A percentile compares a stretch with the other conserved stretches of the same genome.
Conservation (phyloP, 2,888 invertebrate genomes). For the Drosophila borealis region DNA sequence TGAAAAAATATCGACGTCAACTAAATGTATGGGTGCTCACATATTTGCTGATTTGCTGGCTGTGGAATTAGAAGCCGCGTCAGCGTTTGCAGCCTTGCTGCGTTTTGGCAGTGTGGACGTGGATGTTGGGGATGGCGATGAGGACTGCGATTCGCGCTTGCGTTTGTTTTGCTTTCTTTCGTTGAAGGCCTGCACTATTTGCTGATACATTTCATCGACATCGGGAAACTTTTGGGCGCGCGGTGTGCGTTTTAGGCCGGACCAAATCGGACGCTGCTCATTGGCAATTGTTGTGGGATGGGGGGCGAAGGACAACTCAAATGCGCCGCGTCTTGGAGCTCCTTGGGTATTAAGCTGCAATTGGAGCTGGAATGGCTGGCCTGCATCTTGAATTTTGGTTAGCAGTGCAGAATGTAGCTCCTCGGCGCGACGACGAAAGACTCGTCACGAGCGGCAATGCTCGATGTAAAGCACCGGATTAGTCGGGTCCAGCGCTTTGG, state of each 20-base stretch:
- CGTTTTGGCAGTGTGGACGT: constrained; percentile 36
- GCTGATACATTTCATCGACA: constrained; percentile 45
- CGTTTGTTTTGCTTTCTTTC: constrained; percentile 17
- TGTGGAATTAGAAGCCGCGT: neutral
- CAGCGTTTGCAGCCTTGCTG: neutral
- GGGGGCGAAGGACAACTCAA: constrained; percentile 76
- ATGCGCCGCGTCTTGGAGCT: constrained; percentile 81
- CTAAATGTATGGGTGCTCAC: neutral
- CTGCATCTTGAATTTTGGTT: constrained; percentile 56
- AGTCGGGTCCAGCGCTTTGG: constrained; percentile 33
- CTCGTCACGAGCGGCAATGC: constrained; percentile 84
- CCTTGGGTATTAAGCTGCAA: constrained; percentile 78
- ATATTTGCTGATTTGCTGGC: neutral
- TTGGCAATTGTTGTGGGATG: constrained; percentile 45
- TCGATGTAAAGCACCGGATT: constrained; percentile 81
- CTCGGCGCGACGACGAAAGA: constrained; percentile 82
- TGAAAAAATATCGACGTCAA: neutral
- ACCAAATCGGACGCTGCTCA: constrained; percentile 74
- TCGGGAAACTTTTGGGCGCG: constrained; percentile 82
- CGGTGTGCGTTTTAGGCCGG: constrained; percentile 82
- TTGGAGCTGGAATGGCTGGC: constrained; percentile 67
- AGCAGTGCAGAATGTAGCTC: constrained; percentile 75
- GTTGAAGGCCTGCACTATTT: constrained; percentile 25
- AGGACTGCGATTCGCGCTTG: constrained; percentile 18
- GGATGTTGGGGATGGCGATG: constrained; percentile 12